Percentiles rank a stretch among this genome's conserved stretches.
Conservation (phyloP, 2,888 invertebrate species). For the Stenichneumon culpator region DNA sequence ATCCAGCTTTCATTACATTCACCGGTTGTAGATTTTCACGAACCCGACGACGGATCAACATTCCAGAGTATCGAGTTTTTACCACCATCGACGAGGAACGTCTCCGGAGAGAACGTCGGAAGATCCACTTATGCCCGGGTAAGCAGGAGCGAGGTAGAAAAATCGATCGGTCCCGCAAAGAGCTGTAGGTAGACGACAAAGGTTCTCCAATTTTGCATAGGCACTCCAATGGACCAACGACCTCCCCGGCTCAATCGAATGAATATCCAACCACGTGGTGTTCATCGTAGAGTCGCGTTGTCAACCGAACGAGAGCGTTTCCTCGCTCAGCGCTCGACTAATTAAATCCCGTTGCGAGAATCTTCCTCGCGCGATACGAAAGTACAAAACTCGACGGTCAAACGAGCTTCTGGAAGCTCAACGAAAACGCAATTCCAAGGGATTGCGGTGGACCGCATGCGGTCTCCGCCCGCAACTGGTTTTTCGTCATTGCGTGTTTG, state of each 20-base stretch:
- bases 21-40: neutral
- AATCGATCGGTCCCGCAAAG: neutral
- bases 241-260: neutral
- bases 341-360: neutral
- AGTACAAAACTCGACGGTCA: neutral
- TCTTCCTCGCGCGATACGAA: neutral
- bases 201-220: neutral
- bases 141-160: neutral
- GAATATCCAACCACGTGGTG: neutral
- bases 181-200: neutral
- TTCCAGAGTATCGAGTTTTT: neutral
- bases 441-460: neutral
- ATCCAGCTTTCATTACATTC: neutral
- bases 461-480: neutral
- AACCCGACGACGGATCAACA: neutral
- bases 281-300: neutral
- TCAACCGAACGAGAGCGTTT: neutral
- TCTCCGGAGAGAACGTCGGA: neutral
- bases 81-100: neutral
- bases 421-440: slow-evolving; percentile 11
- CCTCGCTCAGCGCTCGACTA: neutral
- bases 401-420: neutral
- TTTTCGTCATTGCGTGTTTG: neutral
- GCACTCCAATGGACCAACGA: neutral
- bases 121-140: neutral